Evolutionary conservation across 2,888 invertebrate species (phyloP), one percentile per base, ranked within the genome.

Genomic region (Calameuta pallipes): DNA sequence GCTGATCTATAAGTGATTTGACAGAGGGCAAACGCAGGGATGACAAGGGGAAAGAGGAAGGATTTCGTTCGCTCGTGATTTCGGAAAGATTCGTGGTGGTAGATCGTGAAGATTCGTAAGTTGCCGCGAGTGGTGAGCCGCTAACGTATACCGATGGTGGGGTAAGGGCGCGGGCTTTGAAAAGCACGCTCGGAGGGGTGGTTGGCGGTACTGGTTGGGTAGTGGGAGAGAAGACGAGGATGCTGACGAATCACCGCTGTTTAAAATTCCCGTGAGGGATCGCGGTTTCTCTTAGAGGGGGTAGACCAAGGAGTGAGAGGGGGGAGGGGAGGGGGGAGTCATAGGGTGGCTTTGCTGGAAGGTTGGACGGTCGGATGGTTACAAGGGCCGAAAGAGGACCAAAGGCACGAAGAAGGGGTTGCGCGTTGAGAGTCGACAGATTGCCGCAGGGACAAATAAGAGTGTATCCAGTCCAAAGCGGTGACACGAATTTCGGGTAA

Each of bases 401-500:
- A 75, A 71, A 78, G 77, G 78, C 68, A 82, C 81, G 82, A 83
- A 85, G 84, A 87, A 85, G 87, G 87, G 86, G 86, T 87, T 86
- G 85, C 81, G 83, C 81, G 85, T 85, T 83, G 83, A 82, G 86
- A 86, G 87, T 86, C 87, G 87, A 89, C 88, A 89, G 88, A 89
- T 89, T 89, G 89, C 89, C 87, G 85, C 83, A 83, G 89, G 88
- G 89, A 89, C 89, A 87, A 87, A 88, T 86, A 89, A 88, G 86
- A 89, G 87, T 89, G 86, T 89, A 87, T 86, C 87, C 86, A 86
- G 88, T 88, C 86, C 84, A 84, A 87, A 89, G 83, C 82, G 87
- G 87, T 88, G 88, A 89, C 87, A 88, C 85, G 87, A 89, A 89
- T 89, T 88, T 89, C 86, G 89, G 85, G 84, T 87, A 89, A 89